Base-by-base conservation (phyloP, 2,888 invertebrate species). In the Lasius platythorax region DNA sequence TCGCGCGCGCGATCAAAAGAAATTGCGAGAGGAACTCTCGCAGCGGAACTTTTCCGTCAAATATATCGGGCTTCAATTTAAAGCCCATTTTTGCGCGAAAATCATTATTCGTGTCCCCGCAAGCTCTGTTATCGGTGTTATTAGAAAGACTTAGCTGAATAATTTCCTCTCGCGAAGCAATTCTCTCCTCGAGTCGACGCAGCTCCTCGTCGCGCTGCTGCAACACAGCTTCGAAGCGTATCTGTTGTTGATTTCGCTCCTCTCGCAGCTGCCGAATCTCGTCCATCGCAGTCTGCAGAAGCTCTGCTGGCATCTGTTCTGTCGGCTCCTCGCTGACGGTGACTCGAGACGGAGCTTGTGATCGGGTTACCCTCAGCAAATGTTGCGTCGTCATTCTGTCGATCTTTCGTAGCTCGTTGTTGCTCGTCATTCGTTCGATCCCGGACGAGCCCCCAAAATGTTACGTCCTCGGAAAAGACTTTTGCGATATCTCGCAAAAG, bases 391-490 rank as follows among this genome's bases (percentile, higher is more conserved):
- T 56, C 56, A 30, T 56, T 0, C 23, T 56, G 4, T 3, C 4
- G 23, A 56, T n/a, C n/a, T 23, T 56, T 56, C 23, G 6, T 56
- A 56, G 6, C n/a, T 56, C n/a, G 6, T 18, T n/a, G 56, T 56
- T 56, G 23, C 23, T 23, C 23, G 23, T 23, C 23, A 23, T 23
- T 23, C n/a, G 56, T 18, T 18, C 5, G 5, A 56, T 56, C n/a
- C 56, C 56, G 56, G 56, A 56, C 56, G 56, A 56, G 56, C 56
- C 56, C 56, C 56, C 56, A 56, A 56, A 56, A 56, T 23, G 46
- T 50, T 15, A 50, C 46, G 46, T 50, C 0, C 46, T 30, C 30
- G 30, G 30, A 1, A 30, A 23, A 23, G 23, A 23, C 23, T 23
- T 23, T 23, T 23, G 23, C 23, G 23, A 23, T 23, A 23, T 23